Evolutionary conservation across 1,140 invertebrate genomes (phyloP), one percentile per base, ranked within the genome.

Genomic region (Achatina immaculata): DNA sequence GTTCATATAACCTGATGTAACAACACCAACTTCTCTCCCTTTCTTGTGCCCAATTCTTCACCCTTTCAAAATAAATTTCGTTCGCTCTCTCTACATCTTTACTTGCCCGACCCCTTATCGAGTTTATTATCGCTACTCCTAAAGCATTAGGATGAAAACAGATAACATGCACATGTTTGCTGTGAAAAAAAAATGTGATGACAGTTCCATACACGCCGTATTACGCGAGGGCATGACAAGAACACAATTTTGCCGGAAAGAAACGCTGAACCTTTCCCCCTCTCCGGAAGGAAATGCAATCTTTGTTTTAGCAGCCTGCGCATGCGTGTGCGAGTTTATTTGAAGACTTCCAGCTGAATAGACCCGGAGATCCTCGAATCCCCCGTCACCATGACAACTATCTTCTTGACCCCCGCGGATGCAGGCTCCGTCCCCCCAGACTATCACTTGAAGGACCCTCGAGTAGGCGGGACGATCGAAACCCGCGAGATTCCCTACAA

Each of bases 321-420:
- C 78, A 66, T 55, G 78, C 78, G 68, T 80, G 78, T 45, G 68
- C 78, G 42, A 71, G 78, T 80, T 80, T 80, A 80, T 80, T 80
- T 80, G 78, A 80, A 80, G 78, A 36, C 78, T 71, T 80, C 78
- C 78, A 72, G 65, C 76, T 80, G 78, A 80, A 80, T 80, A 80
- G 78, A 58, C 45, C 78, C n/a, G 66, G 78, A 72, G 42, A 34
- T 80, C 48, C 78, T 80, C 78, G 48, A 80, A 68, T 69, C 68
- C 34, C 40, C 21, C 45, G 78, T 80, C 40, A 36, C 78, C 68
- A 80, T 80, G 78, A 48, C 48, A 80, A 80, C 78, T 68, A 69
- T 69, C 65, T 51, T 34, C 78, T 80, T 80, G 78, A 80, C 78
- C 78, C 78, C 34, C 34, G 28, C 34, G 42, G n/a, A 31, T 80